A percentile compares a stretch with the other conserved stretches of the same genome.
These are phyloP conservation scores for Caenorhabditis virilis DNA, from an alignment of 2,888 invertebrate genomes.

Conservation along the genomic window DNA sequence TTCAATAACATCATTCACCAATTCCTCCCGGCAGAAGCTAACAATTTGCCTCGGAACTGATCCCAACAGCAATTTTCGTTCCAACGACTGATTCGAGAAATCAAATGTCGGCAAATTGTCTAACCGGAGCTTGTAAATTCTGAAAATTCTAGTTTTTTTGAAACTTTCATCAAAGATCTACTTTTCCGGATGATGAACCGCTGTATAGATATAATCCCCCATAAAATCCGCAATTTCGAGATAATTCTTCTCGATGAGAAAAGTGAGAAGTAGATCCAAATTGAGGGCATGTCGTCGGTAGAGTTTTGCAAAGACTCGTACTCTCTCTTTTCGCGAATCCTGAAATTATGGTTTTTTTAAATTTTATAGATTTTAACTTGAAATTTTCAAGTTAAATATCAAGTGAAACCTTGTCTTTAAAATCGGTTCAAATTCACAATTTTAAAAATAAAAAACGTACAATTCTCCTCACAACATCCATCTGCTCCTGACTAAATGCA, in stretches of 20 bases:
- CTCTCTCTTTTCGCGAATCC: constrained; percentile 21
- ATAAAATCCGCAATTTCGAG: constrained; percentile 17
- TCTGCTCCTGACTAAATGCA: constrained; percentile 9
- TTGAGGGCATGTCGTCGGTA: constrained; percentile 26
- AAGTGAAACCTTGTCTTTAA: no score
- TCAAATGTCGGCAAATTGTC: no score
- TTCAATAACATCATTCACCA: constrained; percentile 12
- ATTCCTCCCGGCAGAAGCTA: constrained; percentile 4
- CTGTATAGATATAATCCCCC: constrained; percentile 11
- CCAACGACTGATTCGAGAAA: constrained; percentile 15
- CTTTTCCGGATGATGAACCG: constrained; percentile 13
- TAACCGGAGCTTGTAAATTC: no score
- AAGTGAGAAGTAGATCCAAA: constrained; percentile 13
- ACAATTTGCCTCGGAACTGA: constrained; percentile 17
- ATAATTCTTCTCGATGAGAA: constrained; percentile 27
- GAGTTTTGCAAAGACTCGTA: constrained; percentile 11
- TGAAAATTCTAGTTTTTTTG: no score
- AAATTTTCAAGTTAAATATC: no score
- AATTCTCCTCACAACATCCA: no score
- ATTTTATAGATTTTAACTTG: no score
- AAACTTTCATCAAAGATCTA: no score
- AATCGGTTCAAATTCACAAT: no score
- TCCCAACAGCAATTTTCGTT: constrained; percentile 22
- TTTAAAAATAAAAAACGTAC: no score
- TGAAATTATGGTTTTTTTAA: constrained; percentile 1